These are phyloP conservation scores for Myotis myotis DNA, from an alignment of 2,797 vertebrate species.

Conservation along the genomic window DNA sequence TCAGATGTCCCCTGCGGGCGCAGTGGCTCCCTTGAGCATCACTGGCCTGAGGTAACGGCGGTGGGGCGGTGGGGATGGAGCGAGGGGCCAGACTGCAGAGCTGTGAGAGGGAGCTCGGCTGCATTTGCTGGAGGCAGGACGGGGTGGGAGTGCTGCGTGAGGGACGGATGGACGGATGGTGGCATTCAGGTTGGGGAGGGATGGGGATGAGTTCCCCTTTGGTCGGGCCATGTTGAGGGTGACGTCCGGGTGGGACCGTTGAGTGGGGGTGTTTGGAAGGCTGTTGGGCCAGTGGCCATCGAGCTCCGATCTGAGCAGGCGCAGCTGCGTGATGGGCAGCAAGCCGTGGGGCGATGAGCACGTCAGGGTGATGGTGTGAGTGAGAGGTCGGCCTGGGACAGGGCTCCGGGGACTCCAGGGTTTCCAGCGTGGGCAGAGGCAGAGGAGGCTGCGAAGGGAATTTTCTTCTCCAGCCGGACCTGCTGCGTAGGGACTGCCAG, in stretches of 20 bases:
- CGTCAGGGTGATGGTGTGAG: background rate
- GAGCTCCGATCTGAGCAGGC: background rate
- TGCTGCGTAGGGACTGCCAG: background rate
- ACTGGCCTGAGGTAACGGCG: rapidly evolving
- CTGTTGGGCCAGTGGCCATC: background rate
- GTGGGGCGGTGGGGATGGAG: background rate
- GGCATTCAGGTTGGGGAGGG: background rate
- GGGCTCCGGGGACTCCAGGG: background rate
- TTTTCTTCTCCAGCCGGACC: background rate
- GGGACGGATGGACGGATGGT: rapidly evolving
- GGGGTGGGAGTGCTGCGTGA: background rate
- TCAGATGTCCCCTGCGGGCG: rapidly evolving
- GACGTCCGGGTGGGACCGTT: background rate
- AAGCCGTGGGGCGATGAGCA: background rate
- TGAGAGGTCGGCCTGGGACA: background rate
- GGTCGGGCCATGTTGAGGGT: rapidly evolving
- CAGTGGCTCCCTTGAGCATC: rapidly evolving
- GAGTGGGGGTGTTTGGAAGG: background rate
- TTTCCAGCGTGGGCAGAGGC: conserved; percentile 18
- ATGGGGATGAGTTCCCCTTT: rapidly evolving
- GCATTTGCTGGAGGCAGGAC: background rate
- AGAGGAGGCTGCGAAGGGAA: background rate
- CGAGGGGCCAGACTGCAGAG: no score
- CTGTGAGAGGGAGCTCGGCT: background rate
- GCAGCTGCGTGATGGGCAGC: background rate